phyloP scores from a whole-genome alignment of 1,140 invertebrate species.

The Neodiprion lecontei region DNA sequence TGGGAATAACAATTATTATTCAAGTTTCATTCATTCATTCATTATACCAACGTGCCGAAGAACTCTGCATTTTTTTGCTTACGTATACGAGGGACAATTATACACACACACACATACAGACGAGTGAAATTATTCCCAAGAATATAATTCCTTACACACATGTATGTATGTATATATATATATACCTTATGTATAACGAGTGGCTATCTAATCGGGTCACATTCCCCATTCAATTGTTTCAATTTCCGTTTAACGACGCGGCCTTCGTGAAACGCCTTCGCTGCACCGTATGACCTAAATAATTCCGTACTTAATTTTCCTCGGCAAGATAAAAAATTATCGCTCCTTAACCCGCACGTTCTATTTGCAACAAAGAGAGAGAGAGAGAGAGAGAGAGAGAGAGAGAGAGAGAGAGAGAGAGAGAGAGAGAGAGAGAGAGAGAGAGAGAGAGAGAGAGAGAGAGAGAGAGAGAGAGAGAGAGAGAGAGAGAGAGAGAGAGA shows the following conservation, averaged over 20 bases:
- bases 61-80: too few relatives aligned
- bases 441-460: constrained; percentile 2
- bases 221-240: not conserved
- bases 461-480: constrained; percentile 11
- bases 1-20: too few relatives aligned
- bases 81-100: too few relatives aligned
- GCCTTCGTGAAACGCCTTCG: not conserved
- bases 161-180: too few relatives aligned
- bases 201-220: not conserved
- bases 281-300: not conserved
- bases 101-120: too few relatives aligned
- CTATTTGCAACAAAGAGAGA: not conserved
- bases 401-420: constrained; percentile 13
- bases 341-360: too few relatives aligned
- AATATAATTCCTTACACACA: too few relatives aligned
- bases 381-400: constrained; percentile 6
- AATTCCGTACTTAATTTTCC: not conserved
- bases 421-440: constrained; percentile 15
- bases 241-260: not conserved
- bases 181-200: too few relatives aligned
- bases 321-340: too few relatives aligned
- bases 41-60: too few relatives aligned
- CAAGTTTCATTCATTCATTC: too few relatives aligned
- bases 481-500: constrained; percentile 14
- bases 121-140: too few relatives aligned